Conservation (phyloP, 2,797 vertebrate genomes). For the Ctenopoma kingsleyae region DNA sequence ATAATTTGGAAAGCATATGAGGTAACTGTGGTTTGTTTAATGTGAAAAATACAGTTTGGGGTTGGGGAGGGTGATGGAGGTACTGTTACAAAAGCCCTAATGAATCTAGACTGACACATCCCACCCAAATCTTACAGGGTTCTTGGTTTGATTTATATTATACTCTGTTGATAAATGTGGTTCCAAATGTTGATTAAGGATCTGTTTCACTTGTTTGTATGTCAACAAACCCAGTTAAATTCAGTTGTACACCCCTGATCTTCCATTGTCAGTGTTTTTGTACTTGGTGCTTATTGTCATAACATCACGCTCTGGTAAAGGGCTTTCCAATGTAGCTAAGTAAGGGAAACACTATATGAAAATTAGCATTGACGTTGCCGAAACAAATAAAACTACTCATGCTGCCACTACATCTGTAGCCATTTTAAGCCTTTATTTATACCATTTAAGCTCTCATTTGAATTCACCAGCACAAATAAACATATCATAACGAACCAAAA, state of each 20-base stretch:
- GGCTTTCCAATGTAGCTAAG: constrained; percentile 64
- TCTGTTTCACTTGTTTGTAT: constrained; percentile 84
- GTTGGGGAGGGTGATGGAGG: constrained; percentile 70
- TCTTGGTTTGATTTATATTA: constrained; percentile 72
- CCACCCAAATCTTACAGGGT: constrained; percentile 75
- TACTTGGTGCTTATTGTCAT: constrained; percentile 82
- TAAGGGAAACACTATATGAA: constrained; percentile 75
- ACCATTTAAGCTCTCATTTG: constrained; percentile 81
- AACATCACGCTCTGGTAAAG: constrained; percentile 80
- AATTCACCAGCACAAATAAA: constrained; percentile 85
- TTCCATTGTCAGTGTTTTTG: constrained; percentile 77
- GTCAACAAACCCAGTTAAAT: constrained; percentile 82
- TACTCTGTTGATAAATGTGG: constrained; percentile 78
- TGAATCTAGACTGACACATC: constrained; percentile 81
- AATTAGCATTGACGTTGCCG: constrained; percentile 81
- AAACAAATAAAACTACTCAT: constrained; percentile 82
- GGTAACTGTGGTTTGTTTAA: constrained; percentile 82
- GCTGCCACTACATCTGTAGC: constrained; percentile 84
- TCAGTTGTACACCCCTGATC: constrained; percentile 83
- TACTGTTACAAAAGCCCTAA: constrained; percentile 78
- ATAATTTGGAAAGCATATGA: constrained; percentile 80
- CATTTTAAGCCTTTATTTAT: constrained; percentile 84
- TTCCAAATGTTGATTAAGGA: constrained; percentile 84
- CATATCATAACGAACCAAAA: constrained; percentile 78
- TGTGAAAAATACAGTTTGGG: constrained; percentile 75